Percentiles rank a stretch among this genome's conserved stretches.
phyloP scores from a whole-genome alignment of 2,888 invertebrate species.

The Pasiphila rectangulata region DNA sequence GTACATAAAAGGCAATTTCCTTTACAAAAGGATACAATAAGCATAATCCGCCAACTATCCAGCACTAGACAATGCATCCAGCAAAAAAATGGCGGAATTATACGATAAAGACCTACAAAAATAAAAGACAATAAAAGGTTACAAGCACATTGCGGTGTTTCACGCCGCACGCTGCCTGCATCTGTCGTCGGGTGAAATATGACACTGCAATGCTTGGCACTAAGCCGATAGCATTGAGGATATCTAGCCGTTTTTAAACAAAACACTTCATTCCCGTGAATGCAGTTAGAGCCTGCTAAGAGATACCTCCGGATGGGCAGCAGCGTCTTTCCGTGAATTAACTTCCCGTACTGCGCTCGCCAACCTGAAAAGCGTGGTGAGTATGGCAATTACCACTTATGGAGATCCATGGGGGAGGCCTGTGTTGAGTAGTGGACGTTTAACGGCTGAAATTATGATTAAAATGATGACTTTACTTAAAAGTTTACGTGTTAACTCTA shows the following conservation, averaged over 20 bases:
- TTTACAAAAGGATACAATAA: constrained; percentile 5
- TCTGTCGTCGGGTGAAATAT: constrained; percentile 59
- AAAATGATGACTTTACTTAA: no score
- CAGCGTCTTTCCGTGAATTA: no score
- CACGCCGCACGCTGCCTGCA: constrained; percentile 28
- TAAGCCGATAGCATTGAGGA: constrained; percentile 47
- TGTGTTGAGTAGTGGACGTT: no score
- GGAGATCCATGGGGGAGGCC: no score
- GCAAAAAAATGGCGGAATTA: constrained; percentile 3
- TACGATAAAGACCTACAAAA: constrained; percentile 4
- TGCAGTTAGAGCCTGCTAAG: not conserved
- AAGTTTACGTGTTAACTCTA: no score
- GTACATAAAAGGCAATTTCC: no score
- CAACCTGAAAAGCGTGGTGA: no score
- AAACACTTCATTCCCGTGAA: not conserved
- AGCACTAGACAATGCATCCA: not conserved
- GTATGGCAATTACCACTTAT: no score
- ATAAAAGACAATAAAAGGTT: constrained; percentile 8
- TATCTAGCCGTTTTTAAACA: constrained; percentile 23
- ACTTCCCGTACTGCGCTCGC: no score
- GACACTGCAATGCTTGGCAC: constrained; percentile 49
- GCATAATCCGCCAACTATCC: constrained; percentile 5
- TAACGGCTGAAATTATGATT: no score
- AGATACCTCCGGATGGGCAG: no score
- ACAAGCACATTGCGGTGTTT: constrained; percentile 11